Percentiles rank a stretch among this genome's conserved stretches.
Conservation (phyloP, 2,113 vertebrate genomes). For the Brachyistius frenatus region DNA sequence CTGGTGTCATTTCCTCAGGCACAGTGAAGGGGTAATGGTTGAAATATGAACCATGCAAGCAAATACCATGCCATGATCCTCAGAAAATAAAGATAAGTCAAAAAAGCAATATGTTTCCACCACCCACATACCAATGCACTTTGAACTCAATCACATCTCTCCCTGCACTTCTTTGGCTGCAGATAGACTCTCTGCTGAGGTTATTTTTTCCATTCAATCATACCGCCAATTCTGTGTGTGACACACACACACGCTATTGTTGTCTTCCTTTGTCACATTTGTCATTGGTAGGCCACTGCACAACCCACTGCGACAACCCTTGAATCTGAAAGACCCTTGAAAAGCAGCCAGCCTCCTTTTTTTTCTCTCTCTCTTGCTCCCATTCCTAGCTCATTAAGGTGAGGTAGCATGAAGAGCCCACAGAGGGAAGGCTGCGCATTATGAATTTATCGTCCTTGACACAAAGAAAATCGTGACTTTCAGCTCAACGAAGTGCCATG, state of each 20-base stretch:
- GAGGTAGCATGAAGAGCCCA: constrained; percentile 64
- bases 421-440: constrained; percentile 62
- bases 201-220: constrained; percentile 52
- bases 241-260: constrained; percentile 30
- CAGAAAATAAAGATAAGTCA: not conserved
- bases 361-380: not conserved
- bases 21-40: constrained; percentile 6
- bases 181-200: constrained; percentile 30
- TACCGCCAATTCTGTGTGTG: constrained; percentile 27
- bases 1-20: constrained; percentile 6
- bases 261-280: constrained; percentile 58
- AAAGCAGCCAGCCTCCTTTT: constrained; percentile 35
- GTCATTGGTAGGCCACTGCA: constrained; percentile 62
- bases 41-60: constrained; percentile 29
- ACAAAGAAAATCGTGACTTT: constrained; percentile 72
- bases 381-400: constrained; percentile 65
- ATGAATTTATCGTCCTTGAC: constrained; percentile 74
- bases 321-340: constrained; percentile 65
- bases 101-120: constrained; percentile 53
- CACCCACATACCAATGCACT: constrained; percentile 48
- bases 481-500: constrained; percentile 49
- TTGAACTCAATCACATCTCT: constrained; percentile 75
- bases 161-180: constrained; percentile 32
- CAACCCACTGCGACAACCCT: constrained; percentile 55
- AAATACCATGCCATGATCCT: not conserved